These are phyloP conservation scores for Apodemus agrarius DNA, from an alignment of 2,797 vertebrate genomes.

Conservation along the genomic window DNA sequence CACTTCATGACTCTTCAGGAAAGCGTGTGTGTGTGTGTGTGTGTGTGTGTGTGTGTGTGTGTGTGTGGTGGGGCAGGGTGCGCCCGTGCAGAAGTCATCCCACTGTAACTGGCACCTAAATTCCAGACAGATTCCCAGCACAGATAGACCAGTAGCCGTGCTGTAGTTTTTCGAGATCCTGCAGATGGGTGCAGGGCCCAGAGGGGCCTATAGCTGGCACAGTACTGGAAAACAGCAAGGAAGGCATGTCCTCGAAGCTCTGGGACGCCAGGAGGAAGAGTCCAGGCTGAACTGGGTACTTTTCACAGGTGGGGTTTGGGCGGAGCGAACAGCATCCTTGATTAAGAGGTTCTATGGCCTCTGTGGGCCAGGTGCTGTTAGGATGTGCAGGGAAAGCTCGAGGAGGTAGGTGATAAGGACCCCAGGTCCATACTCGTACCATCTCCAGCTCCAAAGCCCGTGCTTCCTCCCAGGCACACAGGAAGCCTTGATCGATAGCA, in stretches of 20 bases:
- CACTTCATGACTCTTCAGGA: fast-evolving
- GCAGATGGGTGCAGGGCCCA: background rate
- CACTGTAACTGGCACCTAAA: background rate
- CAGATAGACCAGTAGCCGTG: background rate
- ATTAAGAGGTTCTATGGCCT: background rate
- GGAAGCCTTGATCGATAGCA: background rate
- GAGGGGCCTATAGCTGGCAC: background rate
- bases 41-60: too few relatives aligned
- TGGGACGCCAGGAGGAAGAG: background rate
- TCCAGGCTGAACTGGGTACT: background rate
- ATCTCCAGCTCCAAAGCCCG: background rate
- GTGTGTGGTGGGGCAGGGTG: too few relatives aligned
- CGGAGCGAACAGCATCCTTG: background rate
- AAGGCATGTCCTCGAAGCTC: background rate
- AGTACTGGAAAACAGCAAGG: background rate
- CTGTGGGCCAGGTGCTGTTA: background rate
- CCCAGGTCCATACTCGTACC: background rate
- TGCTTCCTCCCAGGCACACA: background rate
- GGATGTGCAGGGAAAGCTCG: background rate
- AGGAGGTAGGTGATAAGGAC: background rate
- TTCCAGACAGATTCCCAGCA: background rate
- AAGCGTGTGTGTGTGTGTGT: background rate
- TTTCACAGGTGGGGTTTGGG: background rate
- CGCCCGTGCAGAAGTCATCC: background rate
- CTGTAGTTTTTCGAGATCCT: background rate